Base-by-base conservation (phyloP, 37 sponge, comb jelly and placozoan species). In the Oopsacas minuta region DNA sequence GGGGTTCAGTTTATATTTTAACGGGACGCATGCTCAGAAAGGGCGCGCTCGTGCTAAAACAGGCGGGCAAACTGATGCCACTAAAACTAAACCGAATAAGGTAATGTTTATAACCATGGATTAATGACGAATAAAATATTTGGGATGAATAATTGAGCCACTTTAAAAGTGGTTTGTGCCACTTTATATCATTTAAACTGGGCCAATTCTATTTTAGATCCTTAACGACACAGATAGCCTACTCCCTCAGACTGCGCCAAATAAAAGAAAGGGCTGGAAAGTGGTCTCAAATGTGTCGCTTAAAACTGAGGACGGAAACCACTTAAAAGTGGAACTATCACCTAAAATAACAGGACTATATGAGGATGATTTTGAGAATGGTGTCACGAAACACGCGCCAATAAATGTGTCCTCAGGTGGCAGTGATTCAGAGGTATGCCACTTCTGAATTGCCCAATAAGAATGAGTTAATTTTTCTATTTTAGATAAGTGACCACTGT, bases 261-360 rank as follows among this genome's bases (percentile, higher is more conserved):
- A 84, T n/a, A 93, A 89, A 49, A 83, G 95, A 36, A 90, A 88
- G 87, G 81, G 86, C 22, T 94, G 95, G 95, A 61, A 61, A 12
- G 20, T 38, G 1, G 36, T 30, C 1, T 20, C 39, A 20, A 20
- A 25, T 36, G 83, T 82, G 83, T 38, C 83, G 8, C 83, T 37
- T 5, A 82, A 38, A 20, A 37, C 38, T 7, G 39, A 82, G 36
- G 22, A 38, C 34, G 39, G 83, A 82, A 17, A 82, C 23, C 39
- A 82, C 17, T 12, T 61, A 34, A n/a, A 20, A 20, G 28, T 61
- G 75, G 75, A 61, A 12, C 17, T 61, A 34, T 61, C 75, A n/a
- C 75, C 75, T 61, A 61, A n/a, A 12, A 10, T 61, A n/a, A 61
- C 1, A 20, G 75, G 30, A 3, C 3, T 25, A 12, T 61, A 10